Percentiles rank a stretch among this genome's conserved stretches.
These are phyloP conservation scores for Sceliomorpha sp. DNA, from an alignment of 2,888 invertebrate species.

Conservation along the genomic window DNA sequence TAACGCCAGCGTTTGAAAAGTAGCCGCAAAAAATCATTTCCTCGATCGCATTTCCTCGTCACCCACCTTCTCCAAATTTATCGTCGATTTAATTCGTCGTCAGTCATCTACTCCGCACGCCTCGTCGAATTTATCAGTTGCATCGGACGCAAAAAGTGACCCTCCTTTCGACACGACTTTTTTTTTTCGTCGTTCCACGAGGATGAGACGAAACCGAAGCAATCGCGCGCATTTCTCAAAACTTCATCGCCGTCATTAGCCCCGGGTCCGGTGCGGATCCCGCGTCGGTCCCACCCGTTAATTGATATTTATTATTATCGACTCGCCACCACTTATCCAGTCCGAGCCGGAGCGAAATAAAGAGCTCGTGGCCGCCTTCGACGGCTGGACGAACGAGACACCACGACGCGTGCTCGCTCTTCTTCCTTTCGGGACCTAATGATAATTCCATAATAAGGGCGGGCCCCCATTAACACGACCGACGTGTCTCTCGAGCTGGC, in stretches of 20 bases:
- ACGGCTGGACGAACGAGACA: slow-evolving; percentile 38
- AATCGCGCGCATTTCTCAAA: slow-evolving; percentile 22
- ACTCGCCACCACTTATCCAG: slow-evolving; percentile 70
- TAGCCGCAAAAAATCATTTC: no score
- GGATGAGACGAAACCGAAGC: slow-evolving; percentile 2
- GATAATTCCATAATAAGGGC: slow-evolving; percentile 71
- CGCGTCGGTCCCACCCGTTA: slow-evolving; percentile 65
- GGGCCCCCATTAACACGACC: slow-evolving; percentile 72
- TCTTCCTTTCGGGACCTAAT: slow-evolving; percentile 26
- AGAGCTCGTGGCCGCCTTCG: slow-evolving; percentile 34
- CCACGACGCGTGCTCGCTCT: slow-evolving; percentile 4
- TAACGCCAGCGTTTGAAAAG: no score
- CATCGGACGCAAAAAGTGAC: slow-evolving; percentile 23
- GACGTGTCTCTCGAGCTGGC: no score
- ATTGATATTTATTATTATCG: slow-evolving; percentile 80
- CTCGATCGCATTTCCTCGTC: no score
- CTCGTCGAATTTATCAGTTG: no score
- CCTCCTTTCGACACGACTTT: slow-evolving; percentile 17
- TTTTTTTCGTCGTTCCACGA: slow-evolving; percentile 16
- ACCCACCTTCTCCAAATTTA: no score
- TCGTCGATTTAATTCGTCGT: no score
- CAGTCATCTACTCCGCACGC: no score
- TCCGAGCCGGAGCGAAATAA: slow-evolving; percentile 36
- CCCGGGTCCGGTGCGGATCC: slow-evolving; percentile 26
- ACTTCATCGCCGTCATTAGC: slow-evolving; percentile 21